Conservation (phyloP, 2,888 invertebrate species). For the Augochlorella aurata region DNA sequence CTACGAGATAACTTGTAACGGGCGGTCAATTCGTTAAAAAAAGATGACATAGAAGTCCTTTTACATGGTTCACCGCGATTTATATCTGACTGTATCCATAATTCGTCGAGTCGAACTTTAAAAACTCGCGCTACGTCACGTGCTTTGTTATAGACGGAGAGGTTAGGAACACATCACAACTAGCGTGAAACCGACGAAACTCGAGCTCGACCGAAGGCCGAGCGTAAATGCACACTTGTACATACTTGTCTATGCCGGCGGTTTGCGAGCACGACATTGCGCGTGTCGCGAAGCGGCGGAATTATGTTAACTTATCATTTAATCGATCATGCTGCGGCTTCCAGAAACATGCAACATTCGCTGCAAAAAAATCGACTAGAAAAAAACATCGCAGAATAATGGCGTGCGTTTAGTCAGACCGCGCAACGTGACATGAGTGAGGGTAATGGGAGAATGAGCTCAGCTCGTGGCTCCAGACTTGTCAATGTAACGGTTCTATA, state of each 20-base stretch:
- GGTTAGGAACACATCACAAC: not conserved
- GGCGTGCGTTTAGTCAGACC: conserved; percentile 12
- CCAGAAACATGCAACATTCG: not conserved
- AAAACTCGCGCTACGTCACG: not conserved
- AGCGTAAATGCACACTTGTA: not conserved
- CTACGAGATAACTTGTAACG: not conserved
- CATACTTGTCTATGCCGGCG: conserved; percentile 27
- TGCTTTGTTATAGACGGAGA: not conserved
- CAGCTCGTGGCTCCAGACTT: conserved; percentile 51
- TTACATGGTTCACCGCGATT: not conserved
- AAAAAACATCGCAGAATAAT: not conserved
- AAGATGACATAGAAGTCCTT: not conserved
- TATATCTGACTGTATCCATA: not conserved
- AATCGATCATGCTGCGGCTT: not conserved
- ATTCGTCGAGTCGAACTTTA: not conserved
- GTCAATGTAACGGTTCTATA: conserved; percentile 57
- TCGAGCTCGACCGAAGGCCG: conserved; percentile 13
- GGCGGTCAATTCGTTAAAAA: not conserved
- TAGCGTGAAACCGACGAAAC: not conserved
- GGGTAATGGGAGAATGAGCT: conserved; percentile 56
- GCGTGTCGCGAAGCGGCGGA: not conserved
- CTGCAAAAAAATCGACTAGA: not conserved
- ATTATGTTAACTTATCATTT: not conserved
- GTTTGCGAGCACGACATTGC: not conserved
- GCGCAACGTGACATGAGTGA: conserved; percentile 59